A percentile compares a stretch with the other conserved stretches of the same genome.
phyloP scores from a whole-genome alignment of 2,888 invertebrate species.

The Abscondita cerata region DNA sequence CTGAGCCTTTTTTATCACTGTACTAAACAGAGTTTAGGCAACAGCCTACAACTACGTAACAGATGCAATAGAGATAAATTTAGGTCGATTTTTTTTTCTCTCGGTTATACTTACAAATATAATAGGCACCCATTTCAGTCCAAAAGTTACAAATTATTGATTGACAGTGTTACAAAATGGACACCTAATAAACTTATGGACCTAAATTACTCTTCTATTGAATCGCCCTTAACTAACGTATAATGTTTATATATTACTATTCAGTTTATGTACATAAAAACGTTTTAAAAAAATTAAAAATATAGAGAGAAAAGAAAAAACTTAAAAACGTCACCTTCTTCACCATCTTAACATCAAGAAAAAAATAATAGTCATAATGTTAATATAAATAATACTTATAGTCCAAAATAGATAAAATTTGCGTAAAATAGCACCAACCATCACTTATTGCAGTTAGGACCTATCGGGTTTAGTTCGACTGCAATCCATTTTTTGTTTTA shows the following conservation, averaged over 20 bases:
- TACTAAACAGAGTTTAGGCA: slow-evolving; percentile 2
- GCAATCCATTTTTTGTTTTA: slow-evolving; percentile 16
- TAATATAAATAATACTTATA: slow-evolving; percentile 30
- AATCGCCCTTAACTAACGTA: slow-evolving; percentile 34
- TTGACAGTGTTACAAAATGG: slow-evolving; percentile 43
- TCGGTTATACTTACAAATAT: slow-evolving; percentile 23
- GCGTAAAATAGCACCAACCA: slow-evolving; percentile 51
- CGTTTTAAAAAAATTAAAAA: slow-evolving; percentile 18
- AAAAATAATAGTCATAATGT: slow-evolving; percentile 27
- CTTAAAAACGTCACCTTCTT: slow-evolving; percentile 16
- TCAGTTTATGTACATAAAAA: slow-evolving; percentile 25
- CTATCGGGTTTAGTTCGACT: slow-evolving; percentile 7
- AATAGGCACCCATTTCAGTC: slow-evolving; percentile 52
- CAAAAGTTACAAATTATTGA: slow-evolving; percentile 45
- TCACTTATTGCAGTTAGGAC: slow-evolving; percentile 43
- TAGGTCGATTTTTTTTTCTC: slow-evolving; percentile 37
- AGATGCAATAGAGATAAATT: slow-evolving; percentile 45
- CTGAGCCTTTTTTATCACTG: slow-evolving; percentile 6
- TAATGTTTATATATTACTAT: slow-evolving; percentile 18
- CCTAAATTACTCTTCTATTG: slow-evolving; percentile 47
- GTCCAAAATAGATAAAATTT: slow-evolving; percentile 33
- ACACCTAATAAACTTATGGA: slow-evolving; percentile 35
- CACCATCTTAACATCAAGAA: background rate
- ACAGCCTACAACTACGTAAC: slow-evolving; percentile 10
- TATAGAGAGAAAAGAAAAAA: slow-evolving; percentile 10